A percentile compares a stretch with the other conserved stretches of the same genome.
phyloP scores from a whole-genome alignment of 2,888 invertebrate genomes.

The Protodeltote pygarga region DNA sequence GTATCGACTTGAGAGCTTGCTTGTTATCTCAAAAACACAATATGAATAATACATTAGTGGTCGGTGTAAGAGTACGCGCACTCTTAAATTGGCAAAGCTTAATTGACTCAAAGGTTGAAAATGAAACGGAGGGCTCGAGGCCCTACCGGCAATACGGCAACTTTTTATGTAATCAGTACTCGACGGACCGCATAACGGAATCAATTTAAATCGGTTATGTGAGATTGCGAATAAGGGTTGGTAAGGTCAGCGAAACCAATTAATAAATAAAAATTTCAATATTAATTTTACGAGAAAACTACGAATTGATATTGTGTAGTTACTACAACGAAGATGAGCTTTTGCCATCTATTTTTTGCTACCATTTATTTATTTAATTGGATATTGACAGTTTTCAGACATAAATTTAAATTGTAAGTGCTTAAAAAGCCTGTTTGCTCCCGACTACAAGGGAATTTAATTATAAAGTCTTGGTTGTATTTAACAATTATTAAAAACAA shows the following conservation, averaged over 20 bases:
- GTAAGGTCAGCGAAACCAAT: conserved; percentile 53
- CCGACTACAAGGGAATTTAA: too few relatives aligned
- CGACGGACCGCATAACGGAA: conserved; percentile 62
- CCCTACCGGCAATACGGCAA: conserved; percentile 52
- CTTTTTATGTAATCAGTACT: conserved; percentile 68
- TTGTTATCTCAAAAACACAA: conserved; percentile 86
- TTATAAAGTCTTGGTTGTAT: too few relatives aligned
- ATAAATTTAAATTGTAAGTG: too few relatives aligned
- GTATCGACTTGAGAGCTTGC: conserved; percentile 82
- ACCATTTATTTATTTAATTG: too few relatives aligned
- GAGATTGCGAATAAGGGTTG: conserved; percentile 59
- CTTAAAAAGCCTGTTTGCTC: too few relatives aligned
- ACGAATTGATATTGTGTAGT: conserved; percentile 3
- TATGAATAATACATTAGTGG: conserved; percentile 86
- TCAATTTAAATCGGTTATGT: conserved; percentile 68
- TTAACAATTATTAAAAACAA: too few relatives aligned
- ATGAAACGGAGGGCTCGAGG: conserved; percentile 70
- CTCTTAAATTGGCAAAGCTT: conserved; percentile 84
- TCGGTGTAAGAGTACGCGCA: conserved; percentile 70
- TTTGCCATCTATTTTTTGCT: neutral
- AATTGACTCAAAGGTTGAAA: conserved; percentile 85
- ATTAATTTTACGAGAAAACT: conserved; percentile 23
- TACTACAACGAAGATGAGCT: neutral
- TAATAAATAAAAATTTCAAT: conserved; percentile 36
- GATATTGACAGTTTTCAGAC: too few relatives aligned